phyloP scores from a whole-genome alignment of 2,113 vertebrate genomes.

The Tragelaphus imberbis region DNA sequence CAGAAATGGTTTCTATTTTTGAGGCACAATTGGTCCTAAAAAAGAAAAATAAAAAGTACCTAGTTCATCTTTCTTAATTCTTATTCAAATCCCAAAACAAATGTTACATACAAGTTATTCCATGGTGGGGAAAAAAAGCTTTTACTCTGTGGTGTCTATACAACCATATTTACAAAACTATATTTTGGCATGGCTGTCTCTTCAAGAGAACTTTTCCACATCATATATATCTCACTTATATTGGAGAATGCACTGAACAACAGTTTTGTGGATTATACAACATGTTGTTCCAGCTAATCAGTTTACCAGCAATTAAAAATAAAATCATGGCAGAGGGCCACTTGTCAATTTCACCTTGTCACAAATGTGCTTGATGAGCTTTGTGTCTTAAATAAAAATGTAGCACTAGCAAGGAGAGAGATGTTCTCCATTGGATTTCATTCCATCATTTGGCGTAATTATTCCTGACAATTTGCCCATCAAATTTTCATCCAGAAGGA shows the following conservation, averaged over 20 bases:
- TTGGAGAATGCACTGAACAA: slow-evolving; percentile 40
- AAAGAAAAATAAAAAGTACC: neutral
- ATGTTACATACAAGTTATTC: neutral
- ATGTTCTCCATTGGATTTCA: slow-evolving; percentile 62
- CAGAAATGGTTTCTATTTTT: neutral
- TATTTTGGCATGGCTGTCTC: neutral
- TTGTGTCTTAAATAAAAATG: slow-evolving; percentile 76
- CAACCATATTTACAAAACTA: neutral
- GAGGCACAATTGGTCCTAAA: neutral
- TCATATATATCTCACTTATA: slow-evolving; percentile 52
- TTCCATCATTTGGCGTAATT: slow-evolving; percentile 80
- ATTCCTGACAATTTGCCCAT: slow-evolving; percentile 86
- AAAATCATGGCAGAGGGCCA: slow-evolving; percentile 78
- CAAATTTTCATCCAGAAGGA: slow-evolving; percentile 79
- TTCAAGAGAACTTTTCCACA: slow-evolving; percentile 62
- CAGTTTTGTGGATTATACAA: slow-evolving; percentile 67
- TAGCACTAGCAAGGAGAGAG: slow-evolving; percentile 73
- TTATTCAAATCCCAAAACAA: neutral
- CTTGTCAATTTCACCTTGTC: slow-evolving; percentile 79
- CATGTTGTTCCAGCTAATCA: slow-evolving; percentile 79
- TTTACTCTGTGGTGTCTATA: neutral
- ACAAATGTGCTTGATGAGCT: slow-evolving; percentile 63
- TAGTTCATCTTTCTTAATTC: neutral
- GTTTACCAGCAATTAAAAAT: slow-evolving; percentile 81
- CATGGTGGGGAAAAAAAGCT: neutral